Conservation (phyloP, 2,113 vertebrate genomes). For the Halichoerus grypus region DNA sequence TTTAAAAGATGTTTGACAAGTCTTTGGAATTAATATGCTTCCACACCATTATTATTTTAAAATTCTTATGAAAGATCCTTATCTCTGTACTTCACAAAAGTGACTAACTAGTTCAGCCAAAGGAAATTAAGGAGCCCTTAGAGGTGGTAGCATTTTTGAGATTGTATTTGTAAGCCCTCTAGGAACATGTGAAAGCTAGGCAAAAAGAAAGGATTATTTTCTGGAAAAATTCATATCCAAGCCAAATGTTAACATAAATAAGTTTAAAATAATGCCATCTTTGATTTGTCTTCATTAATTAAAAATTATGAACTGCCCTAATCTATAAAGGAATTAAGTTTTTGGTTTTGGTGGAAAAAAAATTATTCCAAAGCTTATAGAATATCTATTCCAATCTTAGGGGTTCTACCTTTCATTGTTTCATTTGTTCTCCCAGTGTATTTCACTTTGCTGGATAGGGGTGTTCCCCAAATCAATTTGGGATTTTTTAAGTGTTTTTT, state of each 20-base stretch:
- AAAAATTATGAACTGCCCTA: neutral
- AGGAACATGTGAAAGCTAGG: neutral
- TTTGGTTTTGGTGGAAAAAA: neutral
- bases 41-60: neutral
- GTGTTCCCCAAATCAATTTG: neutral
- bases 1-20: neutral
- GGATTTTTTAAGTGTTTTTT: neutral
- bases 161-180: constrained; percentile 10
- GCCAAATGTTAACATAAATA: constrained; percentile 31
- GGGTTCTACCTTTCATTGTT: neutral
- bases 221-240: neutral
- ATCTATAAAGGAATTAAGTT: constrained; percentile 17
- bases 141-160: neutral
- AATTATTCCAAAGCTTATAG: neutral
- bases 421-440: constrained; percentile 3
- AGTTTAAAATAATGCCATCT: neutral
- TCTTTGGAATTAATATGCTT: neutral
- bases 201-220: constrained; percentile 13
- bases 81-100: constrained; percentile 18
- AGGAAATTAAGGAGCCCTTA: neutral
- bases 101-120: neutral
- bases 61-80: constrained; percentile 1
- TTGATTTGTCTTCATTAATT: constrained; percentile 28
- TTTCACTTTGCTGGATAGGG: neutral
- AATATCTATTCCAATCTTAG: neutral